Conservation (phyloP, 2,113 vertebrate genomes). For the Sisor rabdophorus region DNA sequence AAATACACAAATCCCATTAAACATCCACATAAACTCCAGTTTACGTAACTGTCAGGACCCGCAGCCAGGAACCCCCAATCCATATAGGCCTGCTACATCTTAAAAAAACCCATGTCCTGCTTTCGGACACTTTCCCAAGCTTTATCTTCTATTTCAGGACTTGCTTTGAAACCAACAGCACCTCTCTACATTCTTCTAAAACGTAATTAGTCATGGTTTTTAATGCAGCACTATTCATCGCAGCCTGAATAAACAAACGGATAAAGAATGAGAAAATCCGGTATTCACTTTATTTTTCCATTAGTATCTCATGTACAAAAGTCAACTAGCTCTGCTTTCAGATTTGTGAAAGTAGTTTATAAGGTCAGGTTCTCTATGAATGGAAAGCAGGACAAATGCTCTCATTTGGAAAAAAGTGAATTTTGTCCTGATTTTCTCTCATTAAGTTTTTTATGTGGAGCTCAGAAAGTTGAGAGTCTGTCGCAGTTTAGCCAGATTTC, state of each 20-base stretch:
- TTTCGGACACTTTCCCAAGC: constrained; percentile 42
- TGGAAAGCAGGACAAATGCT: neutral
- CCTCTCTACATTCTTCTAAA: constrained; percentile 36
- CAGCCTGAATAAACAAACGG: constrained; percentile 4
- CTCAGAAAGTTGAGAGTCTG: neutral
- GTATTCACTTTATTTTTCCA: too few relatives aligned
- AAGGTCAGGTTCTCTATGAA: neutral
- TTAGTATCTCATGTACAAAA: too few relatives aligned
- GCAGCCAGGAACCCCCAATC: constrained; percentile 27
- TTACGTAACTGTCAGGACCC: constrained; percentile 9
- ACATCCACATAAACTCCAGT: neutral
- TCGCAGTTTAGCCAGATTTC: neutral
- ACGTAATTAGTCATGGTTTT: constrained; percentile 32
- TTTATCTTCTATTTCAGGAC: constrained; percentile 7
- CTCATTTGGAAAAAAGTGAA: neutral
- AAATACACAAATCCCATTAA: neutral
- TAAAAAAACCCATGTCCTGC: constrained; percentile 25
- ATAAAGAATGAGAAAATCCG: too few relatives aligned
- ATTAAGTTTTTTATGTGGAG: neutral
- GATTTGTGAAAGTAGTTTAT: too few relatives aligned
- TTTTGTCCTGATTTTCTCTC: neutral
- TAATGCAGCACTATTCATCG: constrained; percentile 19
- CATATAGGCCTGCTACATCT: constrained; percentile 27
- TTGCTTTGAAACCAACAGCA: neutral
- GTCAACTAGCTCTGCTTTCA: too few relatives aligned